Conservation (phyloP, 92 coral and sea anemone genomes). For the Anthopleura xanthogrammica region DNA sequence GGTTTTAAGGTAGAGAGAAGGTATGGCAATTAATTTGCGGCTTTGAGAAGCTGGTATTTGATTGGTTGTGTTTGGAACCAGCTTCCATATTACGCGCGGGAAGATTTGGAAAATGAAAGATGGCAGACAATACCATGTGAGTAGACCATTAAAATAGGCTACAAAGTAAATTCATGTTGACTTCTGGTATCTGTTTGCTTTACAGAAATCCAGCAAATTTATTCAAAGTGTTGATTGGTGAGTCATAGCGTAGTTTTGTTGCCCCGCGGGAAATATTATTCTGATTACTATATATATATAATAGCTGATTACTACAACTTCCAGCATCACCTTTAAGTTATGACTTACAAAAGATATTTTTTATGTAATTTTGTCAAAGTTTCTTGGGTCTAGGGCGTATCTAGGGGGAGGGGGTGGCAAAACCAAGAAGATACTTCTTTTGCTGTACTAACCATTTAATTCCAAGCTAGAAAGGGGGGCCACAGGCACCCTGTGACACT, state of each 20-base stretch:
- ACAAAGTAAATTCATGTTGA: not conserved
- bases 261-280: not conserved
- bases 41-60: not conserved
- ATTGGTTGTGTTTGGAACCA: not conserved
- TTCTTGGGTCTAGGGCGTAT: not conserved
- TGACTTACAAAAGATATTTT: too few species aligned
- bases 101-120: constrained; percentile 65
- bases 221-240: constrained; percentile 37
- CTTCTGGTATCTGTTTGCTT: not conserved
- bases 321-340: too few species aligned
- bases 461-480: too few species aligned
- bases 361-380: too few species aligned
- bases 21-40: not conserved
- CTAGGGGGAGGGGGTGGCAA: too few species aligned
- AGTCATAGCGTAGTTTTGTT: constrained; percentile 7
- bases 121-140: constrained; percentile 76
- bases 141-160: not conserved
- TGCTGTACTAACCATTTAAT: too few species aligned
- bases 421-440: too few species aligned
- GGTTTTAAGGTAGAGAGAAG: not conserved
- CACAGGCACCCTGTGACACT: too few species aligned
- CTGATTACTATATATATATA: too few species aligned
- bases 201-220: constrained; percentile 19
- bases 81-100: constrained; percentile 14
- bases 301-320: not conserved